A percentile compares a stretch with the other conserved stretches of the same genome.
Conservation (phyloP, 2,797 vertebrate genomes). For the Antrozous pallidus region DNA sequence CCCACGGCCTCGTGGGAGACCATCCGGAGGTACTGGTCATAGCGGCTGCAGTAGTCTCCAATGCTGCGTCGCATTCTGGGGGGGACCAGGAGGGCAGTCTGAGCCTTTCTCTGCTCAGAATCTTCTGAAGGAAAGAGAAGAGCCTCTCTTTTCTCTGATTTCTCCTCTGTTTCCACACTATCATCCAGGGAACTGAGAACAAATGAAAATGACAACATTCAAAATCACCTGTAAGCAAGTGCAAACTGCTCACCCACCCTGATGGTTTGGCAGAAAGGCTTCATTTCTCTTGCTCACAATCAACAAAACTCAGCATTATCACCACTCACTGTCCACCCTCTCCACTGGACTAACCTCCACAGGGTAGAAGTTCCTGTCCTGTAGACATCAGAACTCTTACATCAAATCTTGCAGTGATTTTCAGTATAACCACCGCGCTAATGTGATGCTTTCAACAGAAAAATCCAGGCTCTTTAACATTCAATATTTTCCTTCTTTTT, state of each 20-base stretch:
- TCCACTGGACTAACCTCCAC: not conserved
- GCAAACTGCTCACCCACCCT: not conserved
- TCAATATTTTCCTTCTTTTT: not conserved
- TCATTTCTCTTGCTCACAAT: not conserved
- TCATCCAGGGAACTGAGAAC: constrained; percentile 75
- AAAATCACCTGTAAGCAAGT: not conserved
- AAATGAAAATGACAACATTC: not conserved
- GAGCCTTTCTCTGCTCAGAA: constrained; percentile 42
- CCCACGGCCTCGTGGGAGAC: constrained; percentile 87
- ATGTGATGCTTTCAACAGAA: not conserved
- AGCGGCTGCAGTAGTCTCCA: constrained; percentile 84
- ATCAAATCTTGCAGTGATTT: not conserved
- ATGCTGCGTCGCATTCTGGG: constrained; percentile 84
- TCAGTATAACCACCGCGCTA: not conserved
- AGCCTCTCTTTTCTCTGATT: constrained; percentile 45
- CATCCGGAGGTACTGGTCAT: constrained; percentile 84
- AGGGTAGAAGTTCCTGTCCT: not conserved
- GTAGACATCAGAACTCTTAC: not conserved
- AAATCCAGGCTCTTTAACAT: not conserved
- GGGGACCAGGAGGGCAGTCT: constrained; percentile 83
- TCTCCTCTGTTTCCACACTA: constrained; percentile 74
- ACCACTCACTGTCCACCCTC: not conserved
- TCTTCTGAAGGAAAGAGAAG: not conserved
- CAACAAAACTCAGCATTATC: not conserved
- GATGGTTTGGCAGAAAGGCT: not conserved